Evolutionary conservation across 1,140 invertebrate genomes (phyloP), one percentile per base, ranked within the genome.

Genomic region (Triops longicaudatus): DNA sequence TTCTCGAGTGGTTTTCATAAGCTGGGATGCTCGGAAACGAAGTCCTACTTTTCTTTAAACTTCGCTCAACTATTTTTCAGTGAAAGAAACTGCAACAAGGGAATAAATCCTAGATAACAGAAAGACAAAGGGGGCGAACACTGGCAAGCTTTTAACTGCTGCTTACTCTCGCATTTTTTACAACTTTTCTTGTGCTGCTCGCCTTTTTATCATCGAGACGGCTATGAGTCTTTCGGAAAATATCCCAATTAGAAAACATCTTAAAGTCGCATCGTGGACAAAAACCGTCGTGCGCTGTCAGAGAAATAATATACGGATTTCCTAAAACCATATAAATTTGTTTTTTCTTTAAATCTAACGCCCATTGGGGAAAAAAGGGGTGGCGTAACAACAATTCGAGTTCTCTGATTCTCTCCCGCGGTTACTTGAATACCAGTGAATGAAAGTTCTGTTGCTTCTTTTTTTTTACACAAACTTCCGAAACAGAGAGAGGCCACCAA

Each of bases 91-190:
- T 63, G 50, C 50, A 63, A 63, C 50, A 63, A 22, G 50, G 50
- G 50, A 63, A 63, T 63, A 63, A 63, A 63, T 63, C 50, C 50
- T 63, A 12, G 50, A 63, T 63, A 63, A 63, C 50, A 63, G 50
- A 63, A 63, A 63, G 50, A 63, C 50, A 63, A 63, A 63, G 22
- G 50, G 50, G 50, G 22, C 50, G 22, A 63, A 63, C 31, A 63
- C 50, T 63, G 50, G 50, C 50, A 63, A 63, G 50, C 50, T 63
- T 63, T 63, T 63, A 22, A 63, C 50, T 63, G 50, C 50, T 63
- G 50, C 22, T 63, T 63, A 22, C 50, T 63, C 17, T n/a, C 31
- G 2, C 31, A 37, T 37, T 37, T 63, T 63, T 22, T 22, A 63
- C 50, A 14, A 63, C 50, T 22, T 63, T 63, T 22, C 22, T 63